These are phyloP conservation scores for Capitella teleta DNA, from an alignment of 1,140 invertebrate genomes.

Conservation along the genomic window DNA sequence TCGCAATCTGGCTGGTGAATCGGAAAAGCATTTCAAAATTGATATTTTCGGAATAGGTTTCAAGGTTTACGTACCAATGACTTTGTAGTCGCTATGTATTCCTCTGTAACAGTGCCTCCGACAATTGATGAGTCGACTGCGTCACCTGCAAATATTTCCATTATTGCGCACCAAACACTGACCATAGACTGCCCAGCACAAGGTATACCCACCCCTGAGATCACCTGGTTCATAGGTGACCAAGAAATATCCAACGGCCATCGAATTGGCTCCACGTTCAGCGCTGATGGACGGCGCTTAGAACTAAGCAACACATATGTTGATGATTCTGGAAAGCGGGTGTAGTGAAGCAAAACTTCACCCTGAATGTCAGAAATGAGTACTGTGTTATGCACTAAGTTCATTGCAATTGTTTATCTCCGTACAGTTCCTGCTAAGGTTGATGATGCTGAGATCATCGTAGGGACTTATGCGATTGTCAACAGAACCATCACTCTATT, in stretches of 20 bases:
- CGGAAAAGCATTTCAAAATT: slow-evolving; percentile 27
- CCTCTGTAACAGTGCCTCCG: slow-evolving; percentile 31
- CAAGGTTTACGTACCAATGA: too few relatives aligned
- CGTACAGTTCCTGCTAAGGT: slow-evolving; percentile 16
- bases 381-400: background rate
- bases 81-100: too few relatives aligned
- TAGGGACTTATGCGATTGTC: slow-evolving; percentile 10
- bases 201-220: slow-evolving; percentile 38
- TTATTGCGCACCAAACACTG: slow-evolving; percentile 22
- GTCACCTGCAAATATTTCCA: slow-evolving; percentile 18
- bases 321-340: slow-evolving; percentile 35
- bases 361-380: slow-evolving; percentile 35
- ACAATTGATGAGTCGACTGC: slow-evolving; percentile 19
- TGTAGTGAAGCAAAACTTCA: slow-evolving; percentile 20
- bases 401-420: background rate
- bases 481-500: slow-evolving; percentile 13
- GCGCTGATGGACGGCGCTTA: slow-evolving; percentile 27
- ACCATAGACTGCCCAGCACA: slow-evolving; percentile 38
- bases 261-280: too few relatives aligned
- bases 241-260: too few relatives aligned
- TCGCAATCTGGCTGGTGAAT: slow-evolving; percentile 39
- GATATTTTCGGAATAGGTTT: slow-evolving; percentile 35
- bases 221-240: slow-evolving; percentile 35
- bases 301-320: slow-evolving; percentile 23
- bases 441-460: slow-evolving; percentile 4